Percentiles rank a stretch among this genome's conserved stretches.
Conservation (phyloP, 2,888 invertebrate species). For the Tenodera sinensis region DNA sequence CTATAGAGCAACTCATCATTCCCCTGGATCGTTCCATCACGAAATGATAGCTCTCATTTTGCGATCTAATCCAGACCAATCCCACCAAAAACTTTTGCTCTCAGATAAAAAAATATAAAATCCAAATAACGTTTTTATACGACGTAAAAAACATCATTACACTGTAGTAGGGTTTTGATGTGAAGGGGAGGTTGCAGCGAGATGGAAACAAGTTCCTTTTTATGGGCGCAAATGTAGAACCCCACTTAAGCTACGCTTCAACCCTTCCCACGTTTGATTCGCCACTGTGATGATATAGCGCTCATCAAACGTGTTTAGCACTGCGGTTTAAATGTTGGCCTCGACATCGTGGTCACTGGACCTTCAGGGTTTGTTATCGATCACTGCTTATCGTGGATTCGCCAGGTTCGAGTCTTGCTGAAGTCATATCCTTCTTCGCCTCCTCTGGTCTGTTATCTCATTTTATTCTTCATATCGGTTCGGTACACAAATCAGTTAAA, state of each 20-base stretch:
- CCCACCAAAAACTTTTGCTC: constrained; percentile 19
- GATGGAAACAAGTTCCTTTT: neutral
- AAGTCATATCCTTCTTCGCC: neutral
- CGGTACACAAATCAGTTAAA: too few relatives aligned
- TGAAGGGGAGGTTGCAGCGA: neutral
- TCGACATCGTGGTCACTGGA: neutral
- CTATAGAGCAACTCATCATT: neutral
- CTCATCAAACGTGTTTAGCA: neutral
- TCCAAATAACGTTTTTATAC: constrained; percentile 13
- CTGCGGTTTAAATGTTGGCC: neutral
- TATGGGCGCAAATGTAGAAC: neutral
- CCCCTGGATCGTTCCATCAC: neutral
- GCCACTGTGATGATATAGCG: neutral
- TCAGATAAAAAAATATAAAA: constrained; percentile 12
- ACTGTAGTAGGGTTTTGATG: neutral
- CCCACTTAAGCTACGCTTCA: neutral
- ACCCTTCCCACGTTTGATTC: neutral
- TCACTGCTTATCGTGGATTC: neutral
- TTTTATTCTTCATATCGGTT: too few relatives aligned
- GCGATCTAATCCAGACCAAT: constrained; percentile 24
- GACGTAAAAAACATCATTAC: neutral
- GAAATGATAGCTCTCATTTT: constrained; percentile 29
- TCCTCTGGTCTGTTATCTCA: too few relatives aligned
- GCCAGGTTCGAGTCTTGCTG: neutral
- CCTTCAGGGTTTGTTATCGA: neutral